Evolutionary conservation across 2,113 vertebrate species (phyloP), one percentile per base, ranked within the genome.

Genomic region (Nicator chloris): DNA sequence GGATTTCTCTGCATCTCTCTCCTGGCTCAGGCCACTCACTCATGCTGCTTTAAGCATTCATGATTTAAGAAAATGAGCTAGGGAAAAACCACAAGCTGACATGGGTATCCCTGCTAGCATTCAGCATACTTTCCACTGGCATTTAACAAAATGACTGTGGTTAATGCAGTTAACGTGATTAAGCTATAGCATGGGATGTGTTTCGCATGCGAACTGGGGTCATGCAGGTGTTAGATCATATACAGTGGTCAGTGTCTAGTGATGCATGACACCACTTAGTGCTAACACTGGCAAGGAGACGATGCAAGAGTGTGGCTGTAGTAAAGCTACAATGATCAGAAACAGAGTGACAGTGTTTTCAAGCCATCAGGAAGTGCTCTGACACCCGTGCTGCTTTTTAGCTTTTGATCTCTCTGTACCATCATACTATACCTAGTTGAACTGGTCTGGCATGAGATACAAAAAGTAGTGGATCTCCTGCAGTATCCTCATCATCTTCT

Each of bases 361-460:
- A 82, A 39, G 30, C 24, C 71, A 11, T 44, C 7, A 11, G 51
- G 72, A 90, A 37, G 18, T 42, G 28, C 82, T 57, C 64, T 63
- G 54, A 65, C 49, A 89, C 47, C 50, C n/a, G 18, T 27, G 17
- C 35, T 51, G 57, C 40, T 59, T 72, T 84, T 93, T 64, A 44
- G 24, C 13, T 80, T 96, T 75, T 86, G 31, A 40, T 88, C 42
- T 73, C 39, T 88, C 45, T 91, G 59, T 3, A 9, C 30, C 76
- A 75, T 81, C 61, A 86, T 97, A 96, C 97, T 94, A 30, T 98
- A 97, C 98, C 97, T 97, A 97, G 87, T 92, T 97, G 96, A 86
- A 96, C 86, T 95, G 94, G 88, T 96, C 87, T 96, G 93, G 97
- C 81, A 80, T 94, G 97, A 53, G 98, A 96, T 94, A 97, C 88